Evolutionary conservation across 2,888 invertebrate species (phyloP).

Genomic region (Pyrrhosoma nymphula): DNA sequence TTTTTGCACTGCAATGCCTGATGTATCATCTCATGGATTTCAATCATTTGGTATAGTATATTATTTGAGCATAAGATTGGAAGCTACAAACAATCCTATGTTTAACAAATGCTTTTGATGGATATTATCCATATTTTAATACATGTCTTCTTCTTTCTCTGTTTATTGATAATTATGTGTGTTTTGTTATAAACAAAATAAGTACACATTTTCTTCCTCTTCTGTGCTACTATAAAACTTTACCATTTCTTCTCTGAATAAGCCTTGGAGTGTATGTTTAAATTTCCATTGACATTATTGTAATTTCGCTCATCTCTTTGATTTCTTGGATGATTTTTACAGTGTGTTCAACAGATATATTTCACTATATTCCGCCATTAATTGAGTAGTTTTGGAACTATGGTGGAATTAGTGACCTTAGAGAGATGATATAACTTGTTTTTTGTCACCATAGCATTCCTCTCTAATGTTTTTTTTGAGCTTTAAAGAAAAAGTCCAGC

Average conservation of each 20-base stretch:
- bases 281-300: too few relatives aligned
- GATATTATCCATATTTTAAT: slow-evolving; percentile 36
- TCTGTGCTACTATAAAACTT: slow-evolving; percentile 46
- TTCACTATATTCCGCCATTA: too few relatives aligned
- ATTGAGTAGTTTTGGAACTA: too few relatives aligned
- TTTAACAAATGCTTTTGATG: slow-evolving; percentile 62
- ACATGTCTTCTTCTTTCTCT: slow-evolving; percentile 55
- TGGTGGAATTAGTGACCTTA: too few relatives aligned
- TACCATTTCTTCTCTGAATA: not conserved
- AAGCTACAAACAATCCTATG: slow-evolving; percentile 60
- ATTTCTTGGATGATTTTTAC: too few relatives aligned
- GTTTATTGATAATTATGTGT: slow-evolving; percentile 49
- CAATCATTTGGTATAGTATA: slow-evolving; percentile 61
- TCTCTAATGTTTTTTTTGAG: too few relatives aligned
- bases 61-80: slow-evolving; percentile 44
- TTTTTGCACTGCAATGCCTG: slow-evolving; percentile 67
- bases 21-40: slow-evolving; percentile 55
- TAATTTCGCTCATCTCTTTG: too few relatives aligned
- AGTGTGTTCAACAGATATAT: too few relatives aligned
- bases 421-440: too few relatives aligned
- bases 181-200: slow-evolving; percentile 38
- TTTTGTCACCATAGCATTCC: too few relatives aligned
- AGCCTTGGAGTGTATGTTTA: slow-evolving; percentile 20
- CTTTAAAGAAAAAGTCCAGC: too few relatives aligned
- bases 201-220: slow-evolving; percentile 56